Evolutionary conservation across 2,113 vertebrate species (phyloP).

Genomic region (Bothrops jararaca): DNA sequence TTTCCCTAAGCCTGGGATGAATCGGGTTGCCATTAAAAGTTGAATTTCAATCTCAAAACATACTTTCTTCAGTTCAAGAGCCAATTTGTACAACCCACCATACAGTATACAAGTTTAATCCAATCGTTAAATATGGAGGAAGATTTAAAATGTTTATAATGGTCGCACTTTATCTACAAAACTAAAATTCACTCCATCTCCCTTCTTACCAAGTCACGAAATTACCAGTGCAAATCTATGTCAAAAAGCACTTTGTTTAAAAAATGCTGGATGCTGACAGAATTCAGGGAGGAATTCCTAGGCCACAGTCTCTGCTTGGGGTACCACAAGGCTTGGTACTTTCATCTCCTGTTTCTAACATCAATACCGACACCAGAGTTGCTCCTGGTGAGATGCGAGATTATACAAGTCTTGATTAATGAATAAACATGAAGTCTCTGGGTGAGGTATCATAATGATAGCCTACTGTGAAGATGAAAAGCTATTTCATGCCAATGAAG

Average conservation of each 20-base stretch:
- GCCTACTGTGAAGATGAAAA: neutral
- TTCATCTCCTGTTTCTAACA: neutral
- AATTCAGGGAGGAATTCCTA: neutral
- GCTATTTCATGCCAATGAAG: neutral
- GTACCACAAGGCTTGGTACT: neutral
- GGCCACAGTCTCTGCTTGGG: neutral
- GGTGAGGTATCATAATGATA: neutral
- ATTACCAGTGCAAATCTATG: neutral
- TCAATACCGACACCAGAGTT: neutral
- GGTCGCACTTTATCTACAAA: neutral
- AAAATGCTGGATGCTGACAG: neutral
- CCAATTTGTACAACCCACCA: neutral
- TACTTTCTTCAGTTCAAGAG: too few species aligned
- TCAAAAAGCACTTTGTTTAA: neutral
- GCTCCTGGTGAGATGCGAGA: neutral
- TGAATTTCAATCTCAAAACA: too few species aligned
- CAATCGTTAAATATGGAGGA: neutral
- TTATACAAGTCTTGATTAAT: neutral
- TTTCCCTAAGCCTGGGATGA: neutral
- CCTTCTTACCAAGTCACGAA: neutral
- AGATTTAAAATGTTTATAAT: neutral
- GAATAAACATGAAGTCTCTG: neutral
- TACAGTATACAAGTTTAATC: neutral
- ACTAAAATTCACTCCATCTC: neutral
- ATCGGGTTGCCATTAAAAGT: too few species aligned